Conservation (phyloP, 2,113 vertebrate species). For the Eulemur rufifrons region DNA sequence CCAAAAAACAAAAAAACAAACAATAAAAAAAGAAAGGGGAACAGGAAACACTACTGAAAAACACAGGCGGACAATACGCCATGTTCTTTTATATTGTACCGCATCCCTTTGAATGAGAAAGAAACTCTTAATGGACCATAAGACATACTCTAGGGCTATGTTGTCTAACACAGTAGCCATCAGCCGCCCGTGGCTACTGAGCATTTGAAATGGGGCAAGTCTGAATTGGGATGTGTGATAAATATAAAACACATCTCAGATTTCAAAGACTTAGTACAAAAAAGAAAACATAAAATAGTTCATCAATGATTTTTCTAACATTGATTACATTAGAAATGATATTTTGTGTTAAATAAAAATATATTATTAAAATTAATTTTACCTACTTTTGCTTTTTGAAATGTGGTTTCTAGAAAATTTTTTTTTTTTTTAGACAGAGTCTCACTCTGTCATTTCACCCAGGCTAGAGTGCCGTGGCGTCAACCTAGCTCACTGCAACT, state of each 20-base stretch:
- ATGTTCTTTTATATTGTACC: background rate
- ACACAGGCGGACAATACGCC: background rate
- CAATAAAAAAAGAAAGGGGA: background rate
- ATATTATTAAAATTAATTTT: conserved; percentile 15
- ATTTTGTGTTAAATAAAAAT: conserved; percentile 8
- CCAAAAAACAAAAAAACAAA: background rate
- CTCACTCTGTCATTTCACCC: too few species aligned
- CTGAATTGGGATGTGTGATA: background rate
- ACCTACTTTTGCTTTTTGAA: background rate
- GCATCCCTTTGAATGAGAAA: background rate
- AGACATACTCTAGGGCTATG: background rate
- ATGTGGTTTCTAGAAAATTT: background rate
- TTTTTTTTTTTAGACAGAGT: too few species aligned
- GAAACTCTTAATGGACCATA: background rate
- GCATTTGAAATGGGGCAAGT: background rate
- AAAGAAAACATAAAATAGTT: background rate
- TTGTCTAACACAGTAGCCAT: background rate
- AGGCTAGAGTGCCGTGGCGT: too few species aligned
- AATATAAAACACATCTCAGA: background rate
- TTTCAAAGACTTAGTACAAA: background rate
- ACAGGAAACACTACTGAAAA: background rate
- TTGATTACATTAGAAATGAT: background rate
- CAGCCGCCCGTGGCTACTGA: background rate
- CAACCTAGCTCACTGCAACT: too few species aligned
- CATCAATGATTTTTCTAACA: background rate